Evolutionary conservation across 2,888 invertebrate species (phyloP), one percentile per base, ranked within the genome.

Genomic region (Andricus curvator): DNA sequence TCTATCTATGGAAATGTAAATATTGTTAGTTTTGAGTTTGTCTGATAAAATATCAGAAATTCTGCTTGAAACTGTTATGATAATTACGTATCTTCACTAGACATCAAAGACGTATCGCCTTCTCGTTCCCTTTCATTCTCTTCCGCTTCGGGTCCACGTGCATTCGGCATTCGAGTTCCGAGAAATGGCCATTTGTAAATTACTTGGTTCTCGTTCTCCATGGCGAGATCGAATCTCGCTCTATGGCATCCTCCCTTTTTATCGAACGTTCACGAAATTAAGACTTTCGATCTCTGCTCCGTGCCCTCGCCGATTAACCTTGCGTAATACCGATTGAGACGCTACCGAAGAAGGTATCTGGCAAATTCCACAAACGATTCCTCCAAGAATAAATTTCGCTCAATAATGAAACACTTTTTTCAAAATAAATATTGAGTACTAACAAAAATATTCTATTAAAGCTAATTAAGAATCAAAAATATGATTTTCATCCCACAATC

Each of bases 81-180:
- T 89, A 89, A 89, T 90, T 89, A 88, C 88, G 86, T 89, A 90
- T 90, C 90, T 89, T 85, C 85, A 86, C 87, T 89, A 89, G 90
- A 90, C 90, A 90, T 90, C 90, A 89, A 90, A 89, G 89, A 89
- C 88, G 88, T 86, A 87, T 88, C 66, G 78, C 82, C 56, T 41
- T 67, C 76, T 80, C 82, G 51, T 41, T 67, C 78, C 67, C 37
- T 77, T 60, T 80, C 77, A 81, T 60, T 81, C 80, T 80, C 68
- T 80, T 65, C 64, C 62, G 65, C 77, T 62, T 56, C 68, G 48
- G 13, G 66, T 62, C 62, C 56, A 65, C 78, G 78, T 78, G 64
- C 78, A 77, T 81, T 64, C 44, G 37, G 48, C 25, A 44, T 66
- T 60, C 76, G 74, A 48, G 56, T 76, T 77, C 87, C 86, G 82